Evolutionary conservation across 2,888 invertebrate genomes (phyloP), one percentile per base, ranked within the genome.

Genomic region (Branchipolynoe longqiensis): DNA sequence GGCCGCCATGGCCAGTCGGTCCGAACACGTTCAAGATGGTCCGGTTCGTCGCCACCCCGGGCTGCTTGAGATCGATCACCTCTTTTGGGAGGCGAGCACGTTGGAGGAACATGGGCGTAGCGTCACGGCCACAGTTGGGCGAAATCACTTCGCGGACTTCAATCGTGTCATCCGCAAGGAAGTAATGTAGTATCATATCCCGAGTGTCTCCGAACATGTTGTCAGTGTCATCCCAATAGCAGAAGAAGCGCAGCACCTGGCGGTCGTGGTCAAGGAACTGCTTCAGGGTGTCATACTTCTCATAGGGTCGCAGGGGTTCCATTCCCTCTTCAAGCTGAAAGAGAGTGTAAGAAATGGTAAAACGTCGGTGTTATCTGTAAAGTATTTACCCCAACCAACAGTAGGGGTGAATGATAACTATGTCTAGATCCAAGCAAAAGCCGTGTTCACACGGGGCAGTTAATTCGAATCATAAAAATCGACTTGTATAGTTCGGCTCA

Each of bases 211-310:
- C 98, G 91, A 96, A 96, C 91, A 96, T 95, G 0, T 95, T 95
- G 18, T 95, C 95, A 0, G 96, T 95, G 92, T 98, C 98, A 91
- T 98, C 97, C 98, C 98, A 98, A 92, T 96, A 97, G 25, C 96
- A 98, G 90, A 95, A 96, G 93, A 98, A 98, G 89, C 97, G 95
- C 85, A 96, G 93, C 0, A 95, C 95, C 86, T 94, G 94, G 90
- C 96, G 95, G 93, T 98, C 98, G 91, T 96, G 96, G 90, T 96
- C 96, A 86, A 98, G 94, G 94, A 98, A 98, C 91, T 97, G 96
- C 62, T 95, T 96, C 86, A 97, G 95, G 0, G 96, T 95, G 91
- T 94, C 94, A 83, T 92, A 90, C 87, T 92, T 92, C 90, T 94
- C 93, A 87, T 94, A 94, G 14, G 94, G 94, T 58, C 94, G 89